These are phyloP conservation scores for Gephyroberyx darwinii DNA, from an alignment of 2,797 vertebrate species.

Conservation along the genomic window DNA sequence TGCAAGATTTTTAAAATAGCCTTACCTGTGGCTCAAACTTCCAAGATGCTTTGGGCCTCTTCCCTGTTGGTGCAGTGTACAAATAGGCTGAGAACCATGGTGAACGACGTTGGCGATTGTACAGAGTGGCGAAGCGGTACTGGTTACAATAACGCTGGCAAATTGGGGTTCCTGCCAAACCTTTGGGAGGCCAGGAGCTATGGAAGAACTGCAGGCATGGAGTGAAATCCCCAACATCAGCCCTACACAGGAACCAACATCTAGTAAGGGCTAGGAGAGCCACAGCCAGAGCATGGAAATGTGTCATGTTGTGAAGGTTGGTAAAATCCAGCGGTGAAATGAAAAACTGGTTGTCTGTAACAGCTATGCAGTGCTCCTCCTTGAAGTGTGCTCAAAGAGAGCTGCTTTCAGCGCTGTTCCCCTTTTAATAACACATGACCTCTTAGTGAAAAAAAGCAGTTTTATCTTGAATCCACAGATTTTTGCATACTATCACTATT, in stretches of 20 bases:
- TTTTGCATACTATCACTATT: no score
- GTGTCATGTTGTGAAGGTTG: slow-evolving; percentile 20
- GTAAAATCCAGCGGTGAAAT: background rate
- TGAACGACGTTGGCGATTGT: slow-evolving; percentile 67
- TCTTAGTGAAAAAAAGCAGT: slow-evolving; percentile 44
- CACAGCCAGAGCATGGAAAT: background rate
- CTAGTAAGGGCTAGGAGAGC: slow-evolving; percentile 14
- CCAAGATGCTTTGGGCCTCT: slow-evolving; percentile 69
- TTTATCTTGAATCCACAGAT: background rate
- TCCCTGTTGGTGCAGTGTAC: slow-evolving; percentile 57
- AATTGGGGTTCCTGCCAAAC: slow-evolving; percentile 68
- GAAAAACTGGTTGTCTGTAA: no score
- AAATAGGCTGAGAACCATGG: slow-evolving; percentile 77
- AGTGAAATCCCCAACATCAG: slow-evolving; percentile 75
- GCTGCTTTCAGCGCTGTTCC: slow-evolving; percentile 13
- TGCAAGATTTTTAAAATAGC: background rate
- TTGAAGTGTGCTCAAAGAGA: no score
- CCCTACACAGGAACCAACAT: slow-evolving; percentile 13
- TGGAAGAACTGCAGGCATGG: slow-evolving; percentile 73
- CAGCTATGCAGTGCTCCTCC: no score
- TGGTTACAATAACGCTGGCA: slow-evolving; percentile 74
- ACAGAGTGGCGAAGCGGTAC: slow-evolving; percentile 75
- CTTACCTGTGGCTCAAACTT: slow-evolving; percentile 81
- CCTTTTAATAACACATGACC: slow-evolving; percentile 17
- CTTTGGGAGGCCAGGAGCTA: slow-evolving; percentile 72